phyloP scores from a whole-genome alignment of 2,888 invertebrate genomes.

The Mesopsocus fuscifrons region DNA sequence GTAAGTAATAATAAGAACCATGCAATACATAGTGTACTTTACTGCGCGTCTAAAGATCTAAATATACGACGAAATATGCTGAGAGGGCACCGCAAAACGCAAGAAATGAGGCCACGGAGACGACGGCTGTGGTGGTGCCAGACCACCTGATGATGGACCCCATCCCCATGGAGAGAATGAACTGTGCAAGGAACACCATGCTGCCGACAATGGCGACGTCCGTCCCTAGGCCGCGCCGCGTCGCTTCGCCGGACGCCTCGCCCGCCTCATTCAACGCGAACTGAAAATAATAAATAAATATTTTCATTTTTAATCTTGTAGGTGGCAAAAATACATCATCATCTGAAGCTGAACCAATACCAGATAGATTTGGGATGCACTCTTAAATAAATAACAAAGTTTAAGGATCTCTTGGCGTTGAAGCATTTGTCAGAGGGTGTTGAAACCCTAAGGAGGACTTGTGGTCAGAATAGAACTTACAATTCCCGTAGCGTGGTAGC shows the following conservation, averaged over 20 bases:
- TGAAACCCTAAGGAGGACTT: no score
- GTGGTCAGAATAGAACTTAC: no score
- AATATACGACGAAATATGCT: conserved; percentile 76
- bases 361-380: no score
- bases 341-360: no score
- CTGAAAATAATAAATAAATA: conserved; percentile 24
- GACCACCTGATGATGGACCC: conserved; percentile 61
- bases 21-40: no score
- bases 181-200: conserved; percentile 92
- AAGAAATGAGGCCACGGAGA: conserved; percentile 63
- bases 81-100: conserved; percentile 69
- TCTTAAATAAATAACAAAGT: no score
- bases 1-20: no score
- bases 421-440: no score
- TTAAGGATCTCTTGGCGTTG: no score
- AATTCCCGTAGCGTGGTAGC: conserved; percentile 79
- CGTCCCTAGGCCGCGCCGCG: conserved; percentile 78
- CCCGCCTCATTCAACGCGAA: conserved; percentile 38
- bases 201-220: conserved; percentile 88
- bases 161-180: conserved; percentile 70
- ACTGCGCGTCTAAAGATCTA: conserved; percentile 68
- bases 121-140: conserved; percentile 77
- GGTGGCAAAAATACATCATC: background rate
- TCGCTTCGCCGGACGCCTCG: conserved; percentile 33
- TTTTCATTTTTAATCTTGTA: background rate